Percentiles rank a stretch among this genome's conserved stretches.
Evolutionary conservation across 2,113 vertebrate genomes (phyloP).

Genomic region (Zosterops borbonicus): DNA sequence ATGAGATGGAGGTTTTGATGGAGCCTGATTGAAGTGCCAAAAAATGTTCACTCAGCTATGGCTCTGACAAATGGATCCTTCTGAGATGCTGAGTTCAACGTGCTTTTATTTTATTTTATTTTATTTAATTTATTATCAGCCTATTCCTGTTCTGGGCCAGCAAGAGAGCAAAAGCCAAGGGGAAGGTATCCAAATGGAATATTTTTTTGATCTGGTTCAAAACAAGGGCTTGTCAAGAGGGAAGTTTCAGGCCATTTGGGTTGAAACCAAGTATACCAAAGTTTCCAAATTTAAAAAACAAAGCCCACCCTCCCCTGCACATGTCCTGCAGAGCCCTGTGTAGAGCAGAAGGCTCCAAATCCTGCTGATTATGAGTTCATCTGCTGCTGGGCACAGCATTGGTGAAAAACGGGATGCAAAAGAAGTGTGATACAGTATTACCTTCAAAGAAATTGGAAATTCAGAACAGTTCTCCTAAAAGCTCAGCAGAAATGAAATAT

Average conservation of each 20-base stretch:
- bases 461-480: neutral
- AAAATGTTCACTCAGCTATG: neutral
- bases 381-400: rapidly evolving
- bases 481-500: neutral
- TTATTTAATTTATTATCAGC: neutral
- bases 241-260: neutral
- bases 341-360: neutral
- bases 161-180: neutral
- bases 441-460: neutral
- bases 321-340: rapidly evolving
- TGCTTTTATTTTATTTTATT: neutral
- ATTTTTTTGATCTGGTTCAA: neutral
- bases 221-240: neutral
- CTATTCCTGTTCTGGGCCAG: neutral
- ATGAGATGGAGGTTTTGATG: neutral
- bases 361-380: neutral
- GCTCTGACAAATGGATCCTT: neutral
- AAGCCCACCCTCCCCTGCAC: neutral
- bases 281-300: neutral
- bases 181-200: neutral
- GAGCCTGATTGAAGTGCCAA: neutral
- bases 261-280: neutral
- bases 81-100: neutral
- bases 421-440: neutral
- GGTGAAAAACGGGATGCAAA: neutral